Conservation (phyloP, 2,888 invertebrate species). For the Parelbella ahira region DNA sequence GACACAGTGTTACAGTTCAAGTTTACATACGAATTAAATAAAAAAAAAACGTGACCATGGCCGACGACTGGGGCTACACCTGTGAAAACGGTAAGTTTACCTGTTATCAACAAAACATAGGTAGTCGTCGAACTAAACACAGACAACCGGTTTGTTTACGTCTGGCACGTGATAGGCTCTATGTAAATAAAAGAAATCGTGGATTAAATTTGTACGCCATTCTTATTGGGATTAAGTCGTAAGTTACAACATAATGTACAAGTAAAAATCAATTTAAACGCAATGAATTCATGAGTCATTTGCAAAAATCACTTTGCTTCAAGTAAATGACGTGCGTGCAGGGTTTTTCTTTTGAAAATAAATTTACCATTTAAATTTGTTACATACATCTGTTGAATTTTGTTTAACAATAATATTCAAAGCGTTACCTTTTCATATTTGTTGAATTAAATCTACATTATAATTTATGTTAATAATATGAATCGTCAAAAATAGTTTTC, state of each 20-base stretch:
- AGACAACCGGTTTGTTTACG: constrained; percentile 75
- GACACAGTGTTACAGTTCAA: constrained; percentile 28
- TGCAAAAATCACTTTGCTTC: too few relatives aligned
- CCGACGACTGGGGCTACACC: constrained; percentile 82
- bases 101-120: constrained; percentile 32
- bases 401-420: too few relatives aligned
- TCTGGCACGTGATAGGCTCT: constrained; percentile 62
- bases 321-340: too few relatives aligned
- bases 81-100: constrained; percentile 79
- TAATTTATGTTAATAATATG: too few relatives aligned
- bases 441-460: too few relatives aligned
- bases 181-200: constrained; percentile 23
- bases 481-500: too few relatives aligned
- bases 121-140: constrained; percentile 35
- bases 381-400: too few relatives aligned
- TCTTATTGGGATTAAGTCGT: background rate
- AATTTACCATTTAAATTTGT: too few relatives aligned
- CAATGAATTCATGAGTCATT: constrained; percentile 25
- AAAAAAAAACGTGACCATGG: constrained; percentile 45
- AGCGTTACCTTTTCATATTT: too few relatives aligned
- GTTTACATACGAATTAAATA: constrained; percentile 30
- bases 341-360: too few relatives aligned
- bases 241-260: background rate
- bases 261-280: background rate
- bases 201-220: background rate